These are phyloP conservation scores for Rhorus exstirpatorius DNA, from an alignment of 2,888 invertebrate genomes.

Conservation along the genomic window DNA sequence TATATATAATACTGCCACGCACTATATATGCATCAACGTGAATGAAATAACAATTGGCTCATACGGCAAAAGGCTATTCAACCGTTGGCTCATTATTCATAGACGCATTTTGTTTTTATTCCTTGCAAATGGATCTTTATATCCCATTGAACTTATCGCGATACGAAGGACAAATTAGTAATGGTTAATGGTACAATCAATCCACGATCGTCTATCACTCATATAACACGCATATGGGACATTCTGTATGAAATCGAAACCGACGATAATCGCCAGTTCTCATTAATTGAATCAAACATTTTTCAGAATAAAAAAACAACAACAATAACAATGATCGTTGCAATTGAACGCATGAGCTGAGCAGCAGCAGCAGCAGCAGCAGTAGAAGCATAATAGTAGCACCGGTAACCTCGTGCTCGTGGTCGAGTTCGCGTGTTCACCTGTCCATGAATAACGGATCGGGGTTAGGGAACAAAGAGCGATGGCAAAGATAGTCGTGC, in stretches of 20 bases:
- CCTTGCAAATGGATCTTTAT: background rate
- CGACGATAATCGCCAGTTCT: background rate
- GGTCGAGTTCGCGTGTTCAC: slow-evolving; percentile 73
- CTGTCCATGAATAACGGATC: slow-evolving; percentile 75
- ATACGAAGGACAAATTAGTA: background rate
- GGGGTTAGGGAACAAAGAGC: slow-evolving; percentile 72
- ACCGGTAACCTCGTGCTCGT: slow-evolving; percentile 65
- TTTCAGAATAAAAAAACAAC: background rate
- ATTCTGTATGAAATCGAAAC: too few relatives aligned
- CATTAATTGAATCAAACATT: background rate
- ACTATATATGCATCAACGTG: slow-evolving; percentile 31
- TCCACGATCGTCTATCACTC: too few relatives aligned
- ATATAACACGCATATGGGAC: too few relatives aligned
- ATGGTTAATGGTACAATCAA: too few relatives aligned
- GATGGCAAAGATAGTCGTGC: slow-evolving; percentile 74
- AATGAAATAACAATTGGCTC: slow-evolving; percentile 55
- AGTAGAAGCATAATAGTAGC: slow-evolving; percentile 28
- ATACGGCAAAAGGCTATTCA: slow-evolving; percentile 28
- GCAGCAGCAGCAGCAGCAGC: slow-evolving; percentile 15
- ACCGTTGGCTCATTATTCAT: slow-evolving; percentile 30
- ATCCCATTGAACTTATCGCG: background rate
- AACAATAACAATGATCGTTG: slow-evolving; percentile 13
- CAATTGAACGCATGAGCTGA: slow-evolving; percentile 36
- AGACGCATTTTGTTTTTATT: background rate
- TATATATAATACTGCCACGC: slow-evolving; percentile 10